Percentiles rank a stretch among this genome's conserved stretches.
Evolutionary conservation across 2,888 invertebrate species (phyloP).

Genomic region (Ganaspis brasiliensis): DNA sequence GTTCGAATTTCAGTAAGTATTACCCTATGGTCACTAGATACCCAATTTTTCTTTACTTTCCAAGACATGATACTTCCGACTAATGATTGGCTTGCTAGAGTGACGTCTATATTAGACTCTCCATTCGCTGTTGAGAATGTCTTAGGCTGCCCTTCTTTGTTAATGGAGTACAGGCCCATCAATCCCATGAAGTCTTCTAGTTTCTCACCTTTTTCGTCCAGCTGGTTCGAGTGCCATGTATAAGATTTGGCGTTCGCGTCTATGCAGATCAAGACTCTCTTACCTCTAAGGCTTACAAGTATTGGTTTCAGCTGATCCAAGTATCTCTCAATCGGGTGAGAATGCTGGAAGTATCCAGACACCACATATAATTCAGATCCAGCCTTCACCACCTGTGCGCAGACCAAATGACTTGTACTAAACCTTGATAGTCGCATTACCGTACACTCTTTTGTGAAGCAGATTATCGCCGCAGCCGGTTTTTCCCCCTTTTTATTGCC

Average conservation of each 20-base stretch:
- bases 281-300: neutral
- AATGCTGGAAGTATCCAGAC: constrained; percentile 1
- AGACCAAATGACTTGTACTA: neutral
- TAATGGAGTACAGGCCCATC: too few species aligned
- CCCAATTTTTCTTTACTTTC: neutral
- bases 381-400: neutral
- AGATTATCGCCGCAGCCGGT: neutral
- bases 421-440: neutral
- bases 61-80: neutral
- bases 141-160: too few species aligned
- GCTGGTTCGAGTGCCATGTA: neutral
- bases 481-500: too few species aligned
- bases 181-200: neutral
- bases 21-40: neutral
- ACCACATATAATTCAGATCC: neutral
- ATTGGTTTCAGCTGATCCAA: neutral
- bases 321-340: neutral
- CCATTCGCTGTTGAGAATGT: neutral
- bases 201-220: neutral
- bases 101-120: neutral
- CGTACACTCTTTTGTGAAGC: too few species aligned
- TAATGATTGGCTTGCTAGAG: neutral
- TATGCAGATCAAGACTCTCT: neutral
- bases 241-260: neutral
- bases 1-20: neutral